Conservation (phyloP, 2,797 vertebrate species). For the Fringilla coelebs region DNA sequence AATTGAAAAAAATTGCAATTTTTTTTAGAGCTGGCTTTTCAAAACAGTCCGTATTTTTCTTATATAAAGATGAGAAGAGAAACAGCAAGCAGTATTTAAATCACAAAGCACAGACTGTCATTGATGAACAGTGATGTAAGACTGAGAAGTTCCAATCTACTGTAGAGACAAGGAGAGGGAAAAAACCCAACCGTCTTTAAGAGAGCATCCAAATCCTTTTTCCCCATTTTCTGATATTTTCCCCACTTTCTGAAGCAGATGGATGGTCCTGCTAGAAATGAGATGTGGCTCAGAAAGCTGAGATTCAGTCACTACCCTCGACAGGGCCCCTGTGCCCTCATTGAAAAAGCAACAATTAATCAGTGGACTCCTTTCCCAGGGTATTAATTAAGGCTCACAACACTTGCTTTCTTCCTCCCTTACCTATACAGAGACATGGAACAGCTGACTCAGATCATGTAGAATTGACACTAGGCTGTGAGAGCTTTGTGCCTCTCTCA, state of each 20-base stretch:
- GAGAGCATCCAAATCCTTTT: not conserved
- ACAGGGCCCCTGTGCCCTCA: not conserved
- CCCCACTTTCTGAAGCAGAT: not conserved
- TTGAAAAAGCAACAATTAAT: not conserved
- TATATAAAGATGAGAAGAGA: not conserved
- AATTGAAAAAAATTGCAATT: not conserved
- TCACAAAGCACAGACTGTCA: not conserved
- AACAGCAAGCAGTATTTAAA: not conserved
- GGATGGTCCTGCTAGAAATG: not conserved
- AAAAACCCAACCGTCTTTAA: accelerated
- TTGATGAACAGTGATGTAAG: not conserved
- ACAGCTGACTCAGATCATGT: not conserved
- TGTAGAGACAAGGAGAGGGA: not conserved
- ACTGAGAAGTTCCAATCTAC: not conserved
- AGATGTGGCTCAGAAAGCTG: not conserved
- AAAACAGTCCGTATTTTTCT: not conserved
- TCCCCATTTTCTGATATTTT: not conserved
- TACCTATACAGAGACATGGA: not conserved
- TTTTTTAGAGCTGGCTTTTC: not conserved
- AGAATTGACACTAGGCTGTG: not conserved
- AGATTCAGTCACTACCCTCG: not conserved
- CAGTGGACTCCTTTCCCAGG: not conserved
- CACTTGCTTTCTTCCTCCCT: not conserved
- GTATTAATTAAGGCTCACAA: not conserved
- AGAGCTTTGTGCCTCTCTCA: not conserved